Evolutionary conservation across 2,113 vertebrate genomes (phyloP), one percentile per base, ranked within the genome.

Genomic region (Seriola rivoliana): DNA sequence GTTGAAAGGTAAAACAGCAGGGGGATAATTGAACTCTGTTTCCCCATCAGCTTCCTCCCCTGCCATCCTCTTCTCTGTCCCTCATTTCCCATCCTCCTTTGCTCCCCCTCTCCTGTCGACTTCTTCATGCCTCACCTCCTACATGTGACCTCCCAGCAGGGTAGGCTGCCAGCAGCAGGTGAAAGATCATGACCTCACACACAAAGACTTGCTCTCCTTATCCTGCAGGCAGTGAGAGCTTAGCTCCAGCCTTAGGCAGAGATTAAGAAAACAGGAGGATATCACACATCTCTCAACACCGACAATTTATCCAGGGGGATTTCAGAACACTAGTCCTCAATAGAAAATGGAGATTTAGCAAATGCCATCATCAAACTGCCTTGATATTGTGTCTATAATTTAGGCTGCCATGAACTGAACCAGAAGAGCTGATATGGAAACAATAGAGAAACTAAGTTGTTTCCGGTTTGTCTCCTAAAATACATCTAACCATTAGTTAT

Each of bases 121-220:
- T 72, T 76, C 70, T 87, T 91, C 85, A 88, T 76, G 85, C 90
- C 64, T 89, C 83, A 82, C 81, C 78, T 87, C 79, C 85, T 82
- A 76, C 58, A 88, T 68, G 78, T 80, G 85, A 90, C 88, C 89
- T 90, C 81, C 64, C 80, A 69, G 85, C 85, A 81, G 75, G 85
- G 58, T 12, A 36, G 71, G 60, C 70, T 8, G 75, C 82, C 88
- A 88, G 86, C 78, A 84, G 78, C 88, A 92, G 91, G 91, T 93
- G 86, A 93, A 93, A 91, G 89, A 84, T 92, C 84, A n/a, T 78
- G 77, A 91, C 90, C 87, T 85, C 66, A 23, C 46, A 52, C 34
- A 91, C 81, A 93, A 91, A 89, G 80, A 84, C 78, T 50, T 38
- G n/a, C 50, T 77, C 42, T 67, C 73, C 75, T 80, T 71, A 59